Conservation (phyloP, 2,888 invertebrate species). For the Eudemis profundana region DNA sequence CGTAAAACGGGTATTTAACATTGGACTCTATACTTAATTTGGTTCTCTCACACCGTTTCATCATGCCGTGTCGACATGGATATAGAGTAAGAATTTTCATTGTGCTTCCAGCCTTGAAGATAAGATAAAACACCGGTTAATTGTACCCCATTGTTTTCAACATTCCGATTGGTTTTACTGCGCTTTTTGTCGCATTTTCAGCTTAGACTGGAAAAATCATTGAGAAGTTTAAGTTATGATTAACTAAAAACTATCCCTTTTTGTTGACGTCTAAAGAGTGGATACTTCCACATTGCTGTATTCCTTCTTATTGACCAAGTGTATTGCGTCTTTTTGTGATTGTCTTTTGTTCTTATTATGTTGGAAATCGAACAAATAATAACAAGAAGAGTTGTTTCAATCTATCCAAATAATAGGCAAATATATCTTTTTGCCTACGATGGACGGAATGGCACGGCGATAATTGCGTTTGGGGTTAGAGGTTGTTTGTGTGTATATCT, state of each 20-base stretch:
- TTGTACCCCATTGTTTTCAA: conserved; percentile 47
- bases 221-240: neutral
- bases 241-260: neutral
- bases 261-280: no score
- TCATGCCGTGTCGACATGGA: conserved; percentile 39
- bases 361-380: no score
- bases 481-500: no score
- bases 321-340: no score
- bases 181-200: conserved; percentile 29
- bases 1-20: conserved; percentile 16
- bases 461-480: no score
- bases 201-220: conserved; percentile 5
- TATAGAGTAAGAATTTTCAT: conserved; percentile 59
- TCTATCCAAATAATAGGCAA: no score
- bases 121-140: conserved; percentile 65
- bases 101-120: conserved; percentile 68
- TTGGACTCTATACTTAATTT: conserved; percentile 3
- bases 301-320: no score
- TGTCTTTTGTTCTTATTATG: no score
- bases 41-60: conserved; percentile 32
- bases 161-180: conserved; percentile 38
- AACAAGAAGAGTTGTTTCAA: no score
- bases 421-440: no score
- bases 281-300: no score
- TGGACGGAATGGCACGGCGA: no score